Base-by-base conservation (phyloP, 2,113 vertebrate genomes). In the Cebidichthys violaceus region DNA sequence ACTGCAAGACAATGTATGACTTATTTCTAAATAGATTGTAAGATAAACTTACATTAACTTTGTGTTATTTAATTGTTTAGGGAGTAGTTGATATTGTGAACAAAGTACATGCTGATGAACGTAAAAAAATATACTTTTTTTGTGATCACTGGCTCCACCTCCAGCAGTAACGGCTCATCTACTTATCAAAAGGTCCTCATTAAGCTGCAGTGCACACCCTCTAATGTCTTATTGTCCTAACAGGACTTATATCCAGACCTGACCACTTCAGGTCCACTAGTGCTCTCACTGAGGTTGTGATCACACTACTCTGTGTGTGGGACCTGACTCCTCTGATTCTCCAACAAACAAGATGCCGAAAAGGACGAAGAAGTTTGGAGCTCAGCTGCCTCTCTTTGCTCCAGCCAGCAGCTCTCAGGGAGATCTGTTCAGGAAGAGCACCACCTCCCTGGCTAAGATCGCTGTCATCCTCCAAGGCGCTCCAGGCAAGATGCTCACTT, bases 381-480 rank as follows among this genome's bases (percentile, higher is more conserved):
- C 9, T 43, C 33, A 29, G 45, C 73, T 1, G 22, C 71, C 82
- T 43, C 27, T 4, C 29, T 47, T 35, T 33, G 22, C 0, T 14
- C 18, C 61, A 27, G 62, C 29, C 61, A 61, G 33, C 35, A 47
- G 65, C 50, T 50, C 47, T 29, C 55, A 9, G 71, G 72, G 14
- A 1, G 22, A 8, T 70, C 90, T 92, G 39, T 90, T 95, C 86
- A 95, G 93, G 55, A 94, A 92, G 20, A 92, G 87, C 39, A 93
- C 89, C 79, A 96, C 96, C 50, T 96, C 96, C 86, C 83, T 97
- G 91, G 96, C 95, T 9, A 96, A 96, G 88, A 95, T 97, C 17
- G 95, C 96, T 1, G 69, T 95, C 6, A 92, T 94, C 35, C 96
- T 97, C 79, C 96, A 95, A 71, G 84, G 89, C 0, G 93, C 95